Conservation (phyloP, 2,797 vertebrate species). For the Syndactyla subalaris region DNA sequence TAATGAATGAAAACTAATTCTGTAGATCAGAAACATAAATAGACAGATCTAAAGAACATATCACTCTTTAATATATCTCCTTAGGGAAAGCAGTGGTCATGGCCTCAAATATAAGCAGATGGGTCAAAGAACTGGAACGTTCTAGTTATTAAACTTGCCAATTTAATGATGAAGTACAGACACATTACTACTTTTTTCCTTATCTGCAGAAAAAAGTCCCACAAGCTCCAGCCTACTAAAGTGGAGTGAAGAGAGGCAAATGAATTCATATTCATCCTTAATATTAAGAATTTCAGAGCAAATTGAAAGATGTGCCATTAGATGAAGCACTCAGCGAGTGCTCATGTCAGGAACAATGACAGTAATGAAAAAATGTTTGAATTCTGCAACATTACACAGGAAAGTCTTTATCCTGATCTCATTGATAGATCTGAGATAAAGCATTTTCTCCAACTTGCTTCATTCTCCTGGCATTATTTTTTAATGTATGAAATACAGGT, state of each 20-base stretch:
- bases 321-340: not conserved
- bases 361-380: not conserved
- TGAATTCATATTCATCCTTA: not conserved
- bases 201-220: not conserved
- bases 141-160: not conserved
- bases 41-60: not conserved
- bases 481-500: not conserved
- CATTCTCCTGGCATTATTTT: not conserved
- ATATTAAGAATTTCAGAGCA: not conserved
- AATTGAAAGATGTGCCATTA: not conserved
- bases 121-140: not conserved
- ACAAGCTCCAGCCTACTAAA: not conserved
- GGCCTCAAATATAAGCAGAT: not conserved
- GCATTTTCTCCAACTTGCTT: not conserved
- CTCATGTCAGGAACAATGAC: not conserved
- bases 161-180: not conserved
- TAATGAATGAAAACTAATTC: not conserved
- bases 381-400: not conserved
- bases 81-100: not conserved
- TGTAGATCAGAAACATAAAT: not conserved
- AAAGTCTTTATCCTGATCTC: not conserved
- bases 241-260: not conserved
- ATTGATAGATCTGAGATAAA: not conserved
- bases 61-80: not conserved
- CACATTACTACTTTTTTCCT: not conserved